phyloP scores from a whole-genome alignment of 2,797 vertebrate genomes.

The Darevskia mixta region DNA sequence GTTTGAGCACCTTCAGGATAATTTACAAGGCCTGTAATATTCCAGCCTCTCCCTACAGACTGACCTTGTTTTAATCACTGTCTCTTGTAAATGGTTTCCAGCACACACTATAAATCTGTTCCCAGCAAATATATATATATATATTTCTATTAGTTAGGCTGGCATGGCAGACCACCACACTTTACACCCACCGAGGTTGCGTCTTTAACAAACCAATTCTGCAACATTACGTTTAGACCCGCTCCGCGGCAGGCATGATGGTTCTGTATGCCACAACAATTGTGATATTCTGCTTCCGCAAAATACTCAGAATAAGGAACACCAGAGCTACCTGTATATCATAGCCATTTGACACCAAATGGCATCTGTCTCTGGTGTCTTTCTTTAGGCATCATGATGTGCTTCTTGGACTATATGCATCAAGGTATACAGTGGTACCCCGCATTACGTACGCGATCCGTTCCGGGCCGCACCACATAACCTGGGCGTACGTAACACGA shows the following conservation, averaged over 20 bases:
- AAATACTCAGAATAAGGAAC: not conserved
- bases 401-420: too few relatives aligned
- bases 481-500: too few relatives aligned
- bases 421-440: too few relatives aligned
- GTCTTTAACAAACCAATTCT: not conserved
- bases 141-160: not conserved
- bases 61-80: conserved; percentile 69
- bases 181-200: not conserved
- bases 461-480: too few relatives aligned
- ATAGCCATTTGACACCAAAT: not conserved
- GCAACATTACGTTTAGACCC: conserved; percentile 7
- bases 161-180: not conserved
- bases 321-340: not conserved
- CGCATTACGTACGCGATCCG: too few relatives aligned
- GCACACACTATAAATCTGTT: conserved; percentile 28
- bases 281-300: not conserved
- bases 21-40: conserved; percentile 54
- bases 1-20: conserved; percentile 35
- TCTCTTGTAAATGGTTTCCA: not conserved
- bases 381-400: too few relatives aligned
- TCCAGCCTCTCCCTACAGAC: not conserved
- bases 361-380: not conserved
- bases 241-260: not conserved
- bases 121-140: conserved; percentile 12
- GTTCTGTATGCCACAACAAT: not conserved